Base-by-base conservation (phyloP, 2,888 invertebrate species). In the Catocala fraxini region DNA sequence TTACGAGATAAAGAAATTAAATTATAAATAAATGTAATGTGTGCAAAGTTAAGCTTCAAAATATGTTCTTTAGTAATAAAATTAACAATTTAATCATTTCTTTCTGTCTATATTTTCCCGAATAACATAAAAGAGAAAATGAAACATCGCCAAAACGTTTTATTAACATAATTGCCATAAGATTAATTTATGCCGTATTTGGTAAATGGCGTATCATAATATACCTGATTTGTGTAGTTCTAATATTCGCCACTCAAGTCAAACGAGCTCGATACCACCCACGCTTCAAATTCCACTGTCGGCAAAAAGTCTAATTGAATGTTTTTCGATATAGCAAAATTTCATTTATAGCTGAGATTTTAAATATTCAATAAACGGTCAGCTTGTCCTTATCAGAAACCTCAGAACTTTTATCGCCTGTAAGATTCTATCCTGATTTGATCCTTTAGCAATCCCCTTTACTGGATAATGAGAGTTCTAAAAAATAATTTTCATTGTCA, bases 1-100 rank as follows among this genome's bases (percentile, higher is more conserved):
- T 79, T 83, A 76, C 75, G 73, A 80, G 80, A 83, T 84, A 80
- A 83, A 84, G 71, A 82, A 85, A 85, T 83, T 78, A 83, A 80
- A 81, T 76, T 70, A 72, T 75, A 68, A 80, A 79, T 71, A 73
- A 71, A 70, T 15, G 15, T 46, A 46, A 46, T 46, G 13, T 46
- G 25, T 15, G 9, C 12, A 13, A 46, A 45, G 45, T 46, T 46
- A 6, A 15, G 6, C 15, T 15, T 15, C 15, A 15, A 46, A 47
- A 25, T n/a, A n/a, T 48, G 34, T n/a, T n/a, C 11, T 10, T 33
- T 10, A 4, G 39, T n/a, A 51, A 51, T 51, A 4, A 5, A 12
- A 35, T 51, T 34, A n/a, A 35, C 6, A 12, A 6, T 39, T 39
- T 0, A 39, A 9, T 39, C 0, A 6, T 9, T 39, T 9, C 4